Base-by-base conservation (phyloP, 2,888 invertebrate species). In the Apotomis betuletana region DNA sequence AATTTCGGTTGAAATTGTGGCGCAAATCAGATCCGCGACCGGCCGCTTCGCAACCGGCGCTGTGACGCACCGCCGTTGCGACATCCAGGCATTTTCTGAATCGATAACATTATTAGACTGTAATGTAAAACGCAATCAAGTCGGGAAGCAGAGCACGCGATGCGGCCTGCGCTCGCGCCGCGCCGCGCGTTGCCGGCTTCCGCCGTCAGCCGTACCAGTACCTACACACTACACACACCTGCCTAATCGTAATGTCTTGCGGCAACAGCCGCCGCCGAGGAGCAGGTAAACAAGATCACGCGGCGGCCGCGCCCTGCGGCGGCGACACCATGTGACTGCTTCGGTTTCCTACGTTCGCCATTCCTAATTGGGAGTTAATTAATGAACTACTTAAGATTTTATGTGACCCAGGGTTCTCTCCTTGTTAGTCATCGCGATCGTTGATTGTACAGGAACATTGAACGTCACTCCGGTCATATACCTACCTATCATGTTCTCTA, bases 1-100 rank as follows among this genome's bases (percentile, higher is more conserved):
- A 51, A 63, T 63, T 63, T 63, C 51, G 62, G 62, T 52, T 27
- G 62, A 51, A 63, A 38, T 63, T 52, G 62, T 52, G 52, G 52
- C 49, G 5, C 52, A 4, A 36, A 63, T 38, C 13, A 13, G 51
- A 38, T 38, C 36, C 38, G 61, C 36, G n/a, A 36, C 51, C 10
- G 49, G 8, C 49, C 49, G 49, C 41, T 41, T 41, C 49, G 9
- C 38, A 8, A 36, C 49, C 38, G 61, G 36, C 27, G 51, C 51
- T 3, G 49, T 49, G 9, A 10, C 49, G 49, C 49, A 9, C 49
- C 9, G 10, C 49, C 8, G 49, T 49, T 49, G 49, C 49, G 9
- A 10, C 49, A 49, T 10, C 9, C 49, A 49, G 41, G 41, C 41
- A 41, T 41, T 49, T 49, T 8, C 10, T 10, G 49, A 49, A 49